Evolutionary conservation across 2,113 vertebrate species (phyloP).

Genomic region (Callospermophilus lateralis): DNA sequence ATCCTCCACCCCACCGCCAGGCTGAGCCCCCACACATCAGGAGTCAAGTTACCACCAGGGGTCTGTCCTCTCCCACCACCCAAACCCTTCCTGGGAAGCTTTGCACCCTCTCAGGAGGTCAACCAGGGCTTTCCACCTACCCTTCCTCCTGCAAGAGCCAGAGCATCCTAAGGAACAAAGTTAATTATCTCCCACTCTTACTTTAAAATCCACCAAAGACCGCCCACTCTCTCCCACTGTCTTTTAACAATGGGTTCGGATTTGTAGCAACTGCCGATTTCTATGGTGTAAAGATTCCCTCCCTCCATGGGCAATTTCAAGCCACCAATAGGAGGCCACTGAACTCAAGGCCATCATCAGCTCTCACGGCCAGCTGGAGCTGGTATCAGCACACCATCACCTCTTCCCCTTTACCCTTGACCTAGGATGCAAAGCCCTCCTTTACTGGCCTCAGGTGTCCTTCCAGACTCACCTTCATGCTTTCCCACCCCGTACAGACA

Average conservation of each 20-base stretch:
- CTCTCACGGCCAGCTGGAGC: not conserved
- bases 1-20: constrained; percentile 29
- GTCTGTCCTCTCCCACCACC: not conserved
- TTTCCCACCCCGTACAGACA: not conserved
- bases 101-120: not conserved
- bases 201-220: not conserved
- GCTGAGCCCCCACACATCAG: not conserved
- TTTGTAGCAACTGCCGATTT: not conserved
- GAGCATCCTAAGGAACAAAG: not conserved
- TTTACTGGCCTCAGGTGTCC: not conserved
- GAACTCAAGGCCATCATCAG: not conserved
- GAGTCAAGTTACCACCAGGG: not conserved
- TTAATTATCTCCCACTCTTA: not conserved
- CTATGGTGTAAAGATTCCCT: constrained; percentile 24
- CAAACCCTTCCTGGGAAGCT: not conserved
- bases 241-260: not conserved
- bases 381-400: fast-evolving
- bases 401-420: not conserved
- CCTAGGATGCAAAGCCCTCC: not conserved
- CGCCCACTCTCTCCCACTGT: not conserved
- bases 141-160: not conserved
- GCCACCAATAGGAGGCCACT: not conserved
- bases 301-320: not conserved
- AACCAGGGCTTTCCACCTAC: not conserved
- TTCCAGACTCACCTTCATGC: not conserved